Conservation (phyloP, 2,113 vertebrate species). For the Choloepus hoffmanni region DNA sequence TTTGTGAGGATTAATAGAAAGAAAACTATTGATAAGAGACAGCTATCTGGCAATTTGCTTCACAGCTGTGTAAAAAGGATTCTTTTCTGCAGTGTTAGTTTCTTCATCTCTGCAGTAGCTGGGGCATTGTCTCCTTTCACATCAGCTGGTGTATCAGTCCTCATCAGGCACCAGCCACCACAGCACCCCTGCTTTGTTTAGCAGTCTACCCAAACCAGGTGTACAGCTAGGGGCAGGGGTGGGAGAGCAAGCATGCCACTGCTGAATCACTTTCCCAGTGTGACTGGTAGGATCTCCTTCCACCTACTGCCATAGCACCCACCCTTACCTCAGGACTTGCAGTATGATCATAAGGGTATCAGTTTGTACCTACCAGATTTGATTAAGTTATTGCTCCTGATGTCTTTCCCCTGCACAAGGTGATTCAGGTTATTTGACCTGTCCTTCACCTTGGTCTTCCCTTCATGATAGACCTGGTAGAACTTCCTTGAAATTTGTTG, state of each 20-base stretch:
- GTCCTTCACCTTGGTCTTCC: background rate
- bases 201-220: fast-evolving
- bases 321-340: background rate
- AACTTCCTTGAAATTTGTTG: background rate
- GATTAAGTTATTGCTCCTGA: background rate
- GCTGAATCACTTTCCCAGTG: background rate
- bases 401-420: background rate
- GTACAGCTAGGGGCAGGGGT: fast-evolving
- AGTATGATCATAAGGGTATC: background rate
- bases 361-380: background rate
- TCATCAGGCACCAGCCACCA: background rate
- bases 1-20: background rate
- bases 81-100: background rate
- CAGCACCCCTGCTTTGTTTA: too few species aligned
- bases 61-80: background rate
- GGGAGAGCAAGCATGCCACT: background rate
- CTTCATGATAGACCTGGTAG: background rate
- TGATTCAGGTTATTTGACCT: background rate
- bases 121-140: background rate
- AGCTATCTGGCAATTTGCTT: background rate
- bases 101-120: background rate
- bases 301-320: too few species aligned
- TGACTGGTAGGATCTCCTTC: background rate
- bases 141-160: background rate
- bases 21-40: background rate